Conservation (phyloP, 2,113 vertebrate species). For the Mormyrus iriodes region DNA sequence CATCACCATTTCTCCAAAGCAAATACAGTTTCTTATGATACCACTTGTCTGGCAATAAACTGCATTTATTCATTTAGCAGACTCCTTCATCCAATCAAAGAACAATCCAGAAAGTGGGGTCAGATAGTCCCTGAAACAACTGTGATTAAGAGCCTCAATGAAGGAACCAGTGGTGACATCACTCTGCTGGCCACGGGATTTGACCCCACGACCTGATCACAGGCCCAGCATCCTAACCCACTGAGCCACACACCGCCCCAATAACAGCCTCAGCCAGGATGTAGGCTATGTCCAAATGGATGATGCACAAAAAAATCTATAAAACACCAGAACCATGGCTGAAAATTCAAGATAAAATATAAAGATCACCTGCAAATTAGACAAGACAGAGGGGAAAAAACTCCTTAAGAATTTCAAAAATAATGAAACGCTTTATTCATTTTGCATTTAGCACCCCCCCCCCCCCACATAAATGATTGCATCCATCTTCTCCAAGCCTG, state of each 20-base stretch:
- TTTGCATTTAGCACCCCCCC: constrained; percentile 44
- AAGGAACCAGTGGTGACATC: not conserved
- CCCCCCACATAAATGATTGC: constrained; percentile 61
- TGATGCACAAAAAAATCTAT: constrained; percentile 20
- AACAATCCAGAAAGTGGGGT: not conserved
- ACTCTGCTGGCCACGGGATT: not conserved
- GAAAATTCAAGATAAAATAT: constrained; percentile 9
- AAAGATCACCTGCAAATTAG: constrained; percentile 17
- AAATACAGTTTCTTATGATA: not conserved
- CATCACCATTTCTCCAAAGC: no score
- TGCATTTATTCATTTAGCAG: not conserved
- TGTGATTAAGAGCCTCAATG: not conserved
- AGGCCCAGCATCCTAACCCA: not conserved
- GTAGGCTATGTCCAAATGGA: not conserved
- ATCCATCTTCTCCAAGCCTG: constrained; percentile 62
- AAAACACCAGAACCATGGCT: not conserved
- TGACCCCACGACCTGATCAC: not conserved
- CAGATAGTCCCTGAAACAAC: not conserved
- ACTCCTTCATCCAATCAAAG: not conserved
- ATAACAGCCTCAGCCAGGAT: not conserved
- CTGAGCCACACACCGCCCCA: not conserved
- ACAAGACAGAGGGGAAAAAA: constrained; percentile 18
- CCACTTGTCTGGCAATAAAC: not conserved
- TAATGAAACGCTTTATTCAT: constrained; percentile 61
- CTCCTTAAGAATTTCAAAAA: constrained; percentile 39